Base-by-base conservation (phyloP, 2,888 invertebrate species). In the Brenthis ino region DNA sequence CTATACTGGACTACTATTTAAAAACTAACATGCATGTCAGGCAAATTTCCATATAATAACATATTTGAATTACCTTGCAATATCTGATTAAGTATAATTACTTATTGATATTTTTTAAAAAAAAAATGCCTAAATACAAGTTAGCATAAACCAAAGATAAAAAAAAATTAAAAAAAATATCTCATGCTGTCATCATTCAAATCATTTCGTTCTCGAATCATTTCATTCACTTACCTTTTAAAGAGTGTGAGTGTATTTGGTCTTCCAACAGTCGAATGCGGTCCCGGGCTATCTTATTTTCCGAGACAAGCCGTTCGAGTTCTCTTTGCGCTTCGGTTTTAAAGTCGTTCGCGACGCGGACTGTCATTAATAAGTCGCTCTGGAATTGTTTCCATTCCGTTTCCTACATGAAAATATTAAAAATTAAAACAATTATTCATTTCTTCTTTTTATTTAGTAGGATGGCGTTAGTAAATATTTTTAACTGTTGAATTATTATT, bases 301-400 rank as follows among this genome's bases (percentile, higher is more conserved):
- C 98, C 79, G 96, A 93, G 70, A 96, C 95, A 58, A 98, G 94
- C 58, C 95, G 94, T 81, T 97, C 97, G 70, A 96, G 89, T 82
- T 98, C 97, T 73, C 96, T 95, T 82, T 97, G 96, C 0, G 98
- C 97, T 86, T 98, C 98, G n/a, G 97, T 97, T 89, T 98, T 98
- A 90, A 99, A 98, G 88, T 99, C 98, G 87, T 99, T 98, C 53
- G 99, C 99, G 14, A 99, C 98, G 37, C 98, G 95, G 0, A 99
- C 99, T 0, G 98, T 98, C 93, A 97, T 97, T 57, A 98, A 91
- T 1, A 99, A 94, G 87, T 99, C 99, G 74, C 96, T 96, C 89
- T 98, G 98, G 93, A 98, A 98, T 87, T 98, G 97, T 80, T 97
- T 96, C 98, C 98, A 99, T 86, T 99, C 98, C 37, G 96, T 95